A percentile compares a stretch with the other conserved stretches of the same genome.
These are phyloP conservation scores for Sturnira hondurensis DNA, from an alignment of 2,113 vertebrate genomes.

Conservation along the genomic window DNA sequence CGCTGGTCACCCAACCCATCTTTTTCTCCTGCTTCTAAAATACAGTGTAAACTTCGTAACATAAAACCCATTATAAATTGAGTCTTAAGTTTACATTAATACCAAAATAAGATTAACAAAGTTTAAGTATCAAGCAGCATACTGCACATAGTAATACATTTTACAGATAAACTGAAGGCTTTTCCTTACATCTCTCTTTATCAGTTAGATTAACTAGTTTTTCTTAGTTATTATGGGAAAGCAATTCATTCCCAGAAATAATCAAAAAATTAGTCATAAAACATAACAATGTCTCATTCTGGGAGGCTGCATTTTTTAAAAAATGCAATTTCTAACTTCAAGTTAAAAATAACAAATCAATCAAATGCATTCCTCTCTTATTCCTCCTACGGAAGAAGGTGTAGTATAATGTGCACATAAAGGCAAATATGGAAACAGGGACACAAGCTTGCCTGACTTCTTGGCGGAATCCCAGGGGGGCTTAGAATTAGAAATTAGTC, in stretches of 20 bases:
- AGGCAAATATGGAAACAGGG: background rate
- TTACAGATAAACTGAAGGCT: background rate
- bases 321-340: slow-evolving; percentile 3
- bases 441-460: background rate
- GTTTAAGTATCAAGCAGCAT: background rate
- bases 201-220: slow-evolving; percentile 29
- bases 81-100: slow-evolving; percentile 29
- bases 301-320: background rate
- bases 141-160: background rate
- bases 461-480: background rate
- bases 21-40: slow-evolving; percentile 22
- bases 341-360: slow-evolving; percentile 16
- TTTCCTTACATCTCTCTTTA: background rate
- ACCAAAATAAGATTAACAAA: slow-evolving; percentile 44
- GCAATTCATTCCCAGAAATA: slow-evolving; percentile 12
- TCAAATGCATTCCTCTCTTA: background rate
- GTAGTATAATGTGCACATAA: rapidly evolving
- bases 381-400: background rate
- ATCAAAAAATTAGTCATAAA: slow-evolving; percentile 38
- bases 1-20: slow-evolving; percentile 27
- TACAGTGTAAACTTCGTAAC: background rate
- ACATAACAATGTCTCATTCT: slow-evolving; percentile 11
- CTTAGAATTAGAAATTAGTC: background rate
- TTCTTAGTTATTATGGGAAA: slow-evolving; percentile 8
- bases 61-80: background rate